phyloP scores from a whole-genome alignment of 1,140 invertebrate genomes.

The Drosophila cardini region DNA sequence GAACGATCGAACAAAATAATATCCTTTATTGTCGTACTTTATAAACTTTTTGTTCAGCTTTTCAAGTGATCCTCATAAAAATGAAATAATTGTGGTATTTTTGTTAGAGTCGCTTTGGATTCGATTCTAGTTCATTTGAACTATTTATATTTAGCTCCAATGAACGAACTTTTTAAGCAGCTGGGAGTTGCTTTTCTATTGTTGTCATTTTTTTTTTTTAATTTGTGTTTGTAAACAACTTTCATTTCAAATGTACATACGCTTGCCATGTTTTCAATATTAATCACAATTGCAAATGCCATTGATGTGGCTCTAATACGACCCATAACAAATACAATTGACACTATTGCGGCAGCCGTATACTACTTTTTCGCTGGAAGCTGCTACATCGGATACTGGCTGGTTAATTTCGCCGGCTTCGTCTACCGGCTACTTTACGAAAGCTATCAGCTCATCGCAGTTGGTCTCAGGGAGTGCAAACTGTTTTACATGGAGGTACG shows the following conservation, averaged over 20 bases:
- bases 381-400: constrained; percentile 55
- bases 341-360: constrained; percentile 31
- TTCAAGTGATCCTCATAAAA: no score
- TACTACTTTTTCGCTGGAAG: constrained; percentile 61
- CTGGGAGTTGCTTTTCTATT: constrained; percentile 4
- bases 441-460: background rate
- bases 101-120: no score
- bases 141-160: no score
- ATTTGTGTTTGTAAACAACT: constrained; percentile 17
- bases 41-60: no score
- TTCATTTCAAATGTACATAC: constrained; percentile 16
- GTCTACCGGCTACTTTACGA: constrained; percentile 34
- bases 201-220: constrained; percentile 40
- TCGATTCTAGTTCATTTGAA: no score
- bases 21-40: no score
- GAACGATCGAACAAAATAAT: no score
- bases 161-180: background rate
- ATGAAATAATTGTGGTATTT: no score
- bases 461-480: background rate
- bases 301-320: constrained; percentile 44
- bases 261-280: constrained; percentile 39
- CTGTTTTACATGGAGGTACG: constrained; percentile 10
- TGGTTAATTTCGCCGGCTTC: constrained; percentile 36
- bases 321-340: constrained; percentile 34
- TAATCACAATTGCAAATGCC: constrained; percentile 13